A percentile compares a stretch with the other conserved stretches of the same genome.
Evolutionary conservation across 2,888 invertebrate genomes (phyloP).

Genomic region (Ctenicera cuprea): DNA sequence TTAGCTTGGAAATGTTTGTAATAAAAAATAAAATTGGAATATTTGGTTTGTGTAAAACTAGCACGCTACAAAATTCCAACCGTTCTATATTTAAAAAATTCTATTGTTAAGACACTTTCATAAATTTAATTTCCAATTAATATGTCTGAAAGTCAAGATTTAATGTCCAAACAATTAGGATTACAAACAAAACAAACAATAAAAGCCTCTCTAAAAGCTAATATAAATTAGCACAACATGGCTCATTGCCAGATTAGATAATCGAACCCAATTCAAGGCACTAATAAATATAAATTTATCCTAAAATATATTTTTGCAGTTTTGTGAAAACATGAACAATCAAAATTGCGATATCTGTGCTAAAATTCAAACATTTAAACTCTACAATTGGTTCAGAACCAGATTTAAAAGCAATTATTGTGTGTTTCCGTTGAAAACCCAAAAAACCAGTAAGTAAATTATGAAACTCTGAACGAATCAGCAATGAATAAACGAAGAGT

Average conservation of each 20-base stretch:
- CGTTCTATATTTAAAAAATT: too few species aligned
- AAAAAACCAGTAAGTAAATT: background rate
- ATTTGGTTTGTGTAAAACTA: too few species aligned
- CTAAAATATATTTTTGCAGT: too few species aligned
- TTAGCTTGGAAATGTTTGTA: too few species aligned
- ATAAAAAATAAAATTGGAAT: too few species aligned
- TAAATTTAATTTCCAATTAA: background rate
- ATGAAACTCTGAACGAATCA: background rate
- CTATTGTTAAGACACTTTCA: too few species aligned
- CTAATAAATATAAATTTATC: slow-evolving; percentile 4
- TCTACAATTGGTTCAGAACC: too few species aligned
- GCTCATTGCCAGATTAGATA: slow-evolving; percentile 17
- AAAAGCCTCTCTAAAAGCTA: slow-evolving; percentile 8
- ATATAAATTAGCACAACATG: slow-evolving; percentile 22
- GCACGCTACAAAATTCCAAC: too few species aligned
- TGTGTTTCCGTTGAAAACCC: background rate
- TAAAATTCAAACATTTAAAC: too few species aligned
- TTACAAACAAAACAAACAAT: slow-evolving; percentile 22
- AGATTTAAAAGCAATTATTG: too few species aligned
- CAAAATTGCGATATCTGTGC: too few species aligned
- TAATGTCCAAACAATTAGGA: background rate
- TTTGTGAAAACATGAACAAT: too few species aligned
- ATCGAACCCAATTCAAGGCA: slow-evolving; percentile 12
- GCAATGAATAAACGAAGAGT: background rate
- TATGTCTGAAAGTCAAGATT: background rate